Base-by-base conservation (phyloP, 2,113 vertebrate species). In the Motacilla tschutschensis region DNA sequence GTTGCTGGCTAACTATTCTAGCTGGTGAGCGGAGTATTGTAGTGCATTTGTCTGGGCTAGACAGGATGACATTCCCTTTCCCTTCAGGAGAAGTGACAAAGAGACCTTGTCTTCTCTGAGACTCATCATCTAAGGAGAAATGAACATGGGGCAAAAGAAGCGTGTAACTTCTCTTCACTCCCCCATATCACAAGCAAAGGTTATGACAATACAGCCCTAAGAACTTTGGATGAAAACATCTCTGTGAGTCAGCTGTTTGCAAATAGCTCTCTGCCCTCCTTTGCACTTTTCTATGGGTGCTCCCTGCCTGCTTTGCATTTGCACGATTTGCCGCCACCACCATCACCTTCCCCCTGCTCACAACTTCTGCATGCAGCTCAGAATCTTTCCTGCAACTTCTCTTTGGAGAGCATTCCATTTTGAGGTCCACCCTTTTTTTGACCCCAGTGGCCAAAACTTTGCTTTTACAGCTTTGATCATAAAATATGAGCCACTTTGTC, bases 281-380 rank as follows among this genome's bases (percentile, higher is more conserved):
- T 77, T 77, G 31, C 28, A 1, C 43, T 67, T 87, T 33, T 73
- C 47, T 18, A 11, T 12, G 16, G 40, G 24, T 36, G 33, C 24
- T 91, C 54, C 0, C 0, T 15, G 8, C 44, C 36, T 58, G 40
- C 47, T 71, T 79, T 62, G 26, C 53, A 53, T 60, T 67, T 0
- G 0, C 44, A 48, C 5, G 19, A 43, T 22, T 88, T 87, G 18
- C 43, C 41, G 59, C 26, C 14, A 28, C 22, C 25, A n/a, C 7
- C 14, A n/a, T 14, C 21, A 57, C 4, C 15, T 25, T 25, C 6
- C 0, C 1, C 26, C 2, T 0, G 0, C 2, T 10, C 33, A 3
- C 35, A 69, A 22, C 8, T 72, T 72, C 40, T 64, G 44, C 10
- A 24, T 15, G 64, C 35, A 75, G 20, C 31, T 40, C 14, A 50